Conservation (phyloP, 2,888 invertebrate genomes). For the Bruchidius siliquastri region DNA sequence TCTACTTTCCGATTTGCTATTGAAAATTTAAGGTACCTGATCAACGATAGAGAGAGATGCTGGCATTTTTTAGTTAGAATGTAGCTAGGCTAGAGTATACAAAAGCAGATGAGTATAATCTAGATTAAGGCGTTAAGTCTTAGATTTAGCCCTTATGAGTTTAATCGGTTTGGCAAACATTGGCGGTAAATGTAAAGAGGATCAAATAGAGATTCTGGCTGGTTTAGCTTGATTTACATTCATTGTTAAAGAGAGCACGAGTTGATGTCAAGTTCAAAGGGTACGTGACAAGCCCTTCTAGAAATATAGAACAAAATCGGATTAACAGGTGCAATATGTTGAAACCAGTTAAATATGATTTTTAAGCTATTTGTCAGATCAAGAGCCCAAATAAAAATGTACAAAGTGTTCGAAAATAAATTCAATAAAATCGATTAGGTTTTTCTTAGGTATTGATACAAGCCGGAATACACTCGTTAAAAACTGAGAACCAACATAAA, state of each 20-base stretch:
- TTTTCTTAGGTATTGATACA: too few relatives aligned
- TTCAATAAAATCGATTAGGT: too few relatives aligned
- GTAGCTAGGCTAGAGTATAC: not conserved
- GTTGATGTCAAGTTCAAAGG: not conserved
- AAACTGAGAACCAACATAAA: too few relatives aligned
- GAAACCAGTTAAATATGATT: too few relatives aligned
- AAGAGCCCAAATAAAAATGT: too few relatives aligned
- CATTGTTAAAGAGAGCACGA: not conserved
- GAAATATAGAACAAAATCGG: too few relatives aligned
- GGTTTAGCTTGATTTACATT: too few relatives aligned
- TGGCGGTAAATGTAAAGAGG: not conserved
- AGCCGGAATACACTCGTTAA: too few relatives aligned
- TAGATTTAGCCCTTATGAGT: not conserved
- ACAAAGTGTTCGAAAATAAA: too few relatives aligned
- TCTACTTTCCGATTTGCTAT: conserved; percentile 23
- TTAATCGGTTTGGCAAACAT: not conserved
- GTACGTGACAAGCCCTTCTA: too few relatives aligned
- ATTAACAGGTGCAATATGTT: too few relatives aligned
- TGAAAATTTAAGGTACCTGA: not conserved
- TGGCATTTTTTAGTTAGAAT: not conserved
- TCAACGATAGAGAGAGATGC: not conserved
- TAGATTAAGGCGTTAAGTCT: not conserved
- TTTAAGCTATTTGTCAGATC: too few relatives aligned
- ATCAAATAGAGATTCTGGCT: not conserved
- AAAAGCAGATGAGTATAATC: not conserved